These are phyloP conservation scores for Eupelmus urozonus DNA, from an alignment of 2,888 invertebrate species.

Conservation along the genomic window DNA sequence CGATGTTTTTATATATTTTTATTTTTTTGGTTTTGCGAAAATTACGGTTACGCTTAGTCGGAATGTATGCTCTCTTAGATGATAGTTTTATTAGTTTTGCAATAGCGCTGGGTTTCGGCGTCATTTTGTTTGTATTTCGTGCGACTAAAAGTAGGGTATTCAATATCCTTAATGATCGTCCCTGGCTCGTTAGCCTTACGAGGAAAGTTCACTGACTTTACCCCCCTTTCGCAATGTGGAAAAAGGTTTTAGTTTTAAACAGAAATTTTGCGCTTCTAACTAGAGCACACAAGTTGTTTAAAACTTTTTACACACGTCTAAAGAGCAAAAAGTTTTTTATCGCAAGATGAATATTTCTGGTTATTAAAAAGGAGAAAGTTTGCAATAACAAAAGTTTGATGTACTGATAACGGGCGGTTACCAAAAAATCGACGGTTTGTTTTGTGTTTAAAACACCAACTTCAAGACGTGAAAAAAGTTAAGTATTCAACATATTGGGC, in stretches of 20 bases:
- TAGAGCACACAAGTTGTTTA: constrained; percentile 25
- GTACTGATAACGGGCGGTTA: too few species aligned
- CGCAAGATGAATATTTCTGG: background rate
- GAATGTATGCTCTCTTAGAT: too few species aligned
- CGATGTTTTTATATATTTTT: too few species aligned
- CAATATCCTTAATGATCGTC: constrained; percentile 28
- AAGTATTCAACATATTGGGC: too few species aligned
- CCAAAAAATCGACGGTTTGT: too few species aligned
- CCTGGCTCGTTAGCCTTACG: background rate
- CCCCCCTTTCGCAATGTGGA: background rate
- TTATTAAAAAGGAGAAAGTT: background rate
- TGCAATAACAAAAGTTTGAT: background rate
- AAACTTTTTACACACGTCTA: constrained; percentile 29
- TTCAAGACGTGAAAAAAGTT: too few species aligned
- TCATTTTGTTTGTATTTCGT: background rate
- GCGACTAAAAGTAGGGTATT: constrained; percentile 3
- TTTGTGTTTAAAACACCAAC: too few species aligned
- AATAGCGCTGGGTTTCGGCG: too few species aligned
- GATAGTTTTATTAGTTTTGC: too few species aligned
- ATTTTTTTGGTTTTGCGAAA: too few species aligned
- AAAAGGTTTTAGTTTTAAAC: constrained; percentile 30
- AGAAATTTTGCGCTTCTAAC: constrained; percentile 14
- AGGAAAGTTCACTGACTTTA: constrained; percentile 12
- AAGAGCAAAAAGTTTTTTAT: background rate
- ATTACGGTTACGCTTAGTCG: too few species aligned